These are phyloP conservation scores for Takifugu flavidus DNA, from an alignment of 2,113 vertebrate genomes.

Conservation along the genomic window DNA sequence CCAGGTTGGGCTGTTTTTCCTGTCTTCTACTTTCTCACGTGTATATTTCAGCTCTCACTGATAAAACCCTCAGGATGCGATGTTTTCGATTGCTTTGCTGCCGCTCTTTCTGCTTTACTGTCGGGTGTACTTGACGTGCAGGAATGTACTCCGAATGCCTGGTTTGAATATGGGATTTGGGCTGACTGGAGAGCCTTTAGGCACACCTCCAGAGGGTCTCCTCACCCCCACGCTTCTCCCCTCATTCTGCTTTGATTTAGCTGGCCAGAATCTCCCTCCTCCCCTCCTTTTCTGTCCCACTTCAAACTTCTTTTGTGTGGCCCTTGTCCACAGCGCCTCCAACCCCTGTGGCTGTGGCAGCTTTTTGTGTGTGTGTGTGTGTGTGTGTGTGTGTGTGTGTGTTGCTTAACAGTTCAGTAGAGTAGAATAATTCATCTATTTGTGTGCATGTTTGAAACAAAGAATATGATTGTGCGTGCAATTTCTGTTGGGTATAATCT, in stretches of 20 bases:
- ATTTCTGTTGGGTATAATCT: not conserved
- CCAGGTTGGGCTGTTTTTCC: not conserved
- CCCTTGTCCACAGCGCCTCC: slow-evolving; percentile 32
- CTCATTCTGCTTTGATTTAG: slow-evolving; percentile 66
- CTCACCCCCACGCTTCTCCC: slow-evolving; percentile 38
- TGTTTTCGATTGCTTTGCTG: not conserved
- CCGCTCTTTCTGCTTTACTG: slow-evolving; percentile 27
- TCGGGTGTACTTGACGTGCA: slow-evolving; percentile 20
- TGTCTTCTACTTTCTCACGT: not conserved
- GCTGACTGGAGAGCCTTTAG: slow-evolving; percentile 41
- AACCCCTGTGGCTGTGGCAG: slow-evolving; percentile 47
- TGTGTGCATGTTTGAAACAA: not conserved
- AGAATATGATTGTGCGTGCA: not conserved
- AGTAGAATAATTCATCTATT: not conserved
- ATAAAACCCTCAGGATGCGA: too few species aligned
- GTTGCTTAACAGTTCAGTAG: not conserved
- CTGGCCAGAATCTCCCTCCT: slow-evolving; percentile 50
- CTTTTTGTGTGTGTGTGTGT: slow-evolving; percentile 3
- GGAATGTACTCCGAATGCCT: slow-evolving; percentile 65
- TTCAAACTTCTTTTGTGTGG: slow-evolving; percentile 66
- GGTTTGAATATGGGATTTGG: slow-evolving; percentile 59
- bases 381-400: not conserved
- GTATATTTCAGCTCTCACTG: not conserved
- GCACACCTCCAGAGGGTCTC: slow-evolving; percentile 67
- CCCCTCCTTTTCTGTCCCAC: slow-evolving; percentile 49